These are phyloP conservation scores for Hypanus sabinus DNA, from an alignment of 2,113 vertebrate genomes.

Conservation along the genomic window DNA sequence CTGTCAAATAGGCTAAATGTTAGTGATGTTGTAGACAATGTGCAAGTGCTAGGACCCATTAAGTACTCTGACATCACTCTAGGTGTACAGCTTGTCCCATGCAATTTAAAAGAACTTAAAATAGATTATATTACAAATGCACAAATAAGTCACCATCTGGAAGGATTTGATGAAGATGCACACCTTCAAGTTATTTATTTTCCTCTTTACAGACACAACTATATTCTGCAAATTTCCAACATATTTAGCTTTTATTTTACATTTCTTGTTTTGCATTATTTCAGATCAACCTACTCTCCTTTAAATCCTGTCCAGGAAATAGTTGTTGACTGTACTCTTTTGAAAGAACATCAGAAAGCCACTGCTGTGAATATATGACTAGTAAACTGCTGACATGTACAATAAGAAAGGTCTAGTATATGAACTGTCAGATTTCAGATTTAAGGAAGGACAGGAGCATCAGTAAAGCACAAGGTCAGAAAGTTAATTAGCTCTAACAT, in stretches of 20 bases:
- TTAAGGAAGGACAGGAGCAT: not conserved
- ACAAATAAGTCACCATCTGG: not conserved
- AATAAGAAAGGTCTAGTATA: not conserved
- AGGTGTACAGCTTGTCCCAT: not conserved
- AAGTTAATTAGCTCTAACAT: not conserved
- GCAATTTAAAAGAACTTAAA: not conserved
- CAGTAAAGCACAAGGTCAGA: not conserved
- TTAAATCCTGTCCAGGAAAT: not conserved
- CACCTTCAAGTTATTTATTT: not conserved
- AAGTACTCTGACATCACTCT: not conserved
- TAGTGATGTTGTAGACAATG: not conserved
- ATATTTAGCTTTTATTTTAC: not conserved
- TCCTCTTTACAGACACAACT: not conserved
- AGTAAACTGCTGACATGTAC: slow-evolving; percentile 1
- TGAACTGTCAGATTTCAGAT: not conserved
- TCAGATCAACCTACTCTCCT: not conserved
- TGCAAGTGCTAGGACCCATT: not conserved
- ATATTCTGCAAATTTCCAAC: not conserved
- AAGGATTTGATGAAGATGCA: not conserved
- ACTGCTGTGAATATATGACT: not conserved
- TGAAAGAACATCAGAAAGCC: not conserved
- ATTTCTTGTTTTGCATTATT: not conserved
- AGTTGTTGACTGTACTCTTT: not conserved
- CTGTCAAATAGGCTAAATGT: not conserved
- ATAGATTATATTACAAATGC: not conserved